phyloP scores from a whole-genome alignment of 64 coral and sea anemone genomes.

The Stichodactyla mertensii region DNA sequence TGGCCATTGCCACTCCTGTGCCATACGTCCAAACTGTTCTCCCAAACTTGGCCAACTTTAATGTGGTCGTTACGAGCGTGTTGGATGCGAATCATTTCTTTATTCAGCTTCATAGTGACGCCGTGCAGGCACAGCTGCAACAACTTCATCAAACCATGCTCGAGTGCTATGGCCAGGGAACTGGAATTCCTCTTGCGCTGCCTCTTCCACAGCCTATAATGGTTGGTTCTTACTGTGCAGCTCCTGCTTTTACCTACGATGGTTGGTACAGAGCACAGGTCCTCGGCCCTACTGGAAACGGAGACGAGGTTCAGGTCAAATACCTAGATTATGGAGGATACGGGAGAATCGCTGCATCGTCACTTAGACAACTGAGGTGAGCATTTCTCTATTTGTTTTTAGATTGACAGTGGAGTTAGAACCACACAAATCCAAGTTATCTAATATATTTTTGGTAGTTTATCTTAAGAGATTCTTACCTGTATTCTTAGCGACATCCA shows the following conservation, averaged over 20 bases:
- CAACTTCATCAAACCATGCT: slow-evolving; percentile 92
- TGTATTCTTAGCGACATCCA: too few species aligned
- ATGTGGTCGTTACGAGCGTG: slow-evolving; percentile 87
- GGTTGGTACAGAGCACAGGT: slow-evolving; percentile 90
- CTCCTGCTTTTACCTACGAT: slow-evolving; percentile 70
- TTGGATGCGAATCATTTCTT: slow-evolving; percentile 85
- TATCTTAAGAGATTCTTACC: too few species aligned
- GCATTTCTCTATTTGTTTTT: background rate
- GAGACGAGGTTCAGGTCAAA: slow-evolving; percentile 85
- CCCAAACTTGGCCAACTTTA: slow-evolving; percentile 64
- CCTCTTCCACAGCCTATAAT: slow-evolving; percentile 70
- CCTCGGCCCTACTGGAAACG: slow-evolving; percentile 60
- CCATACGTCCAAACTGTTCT: slow-evolving; percentile 60
- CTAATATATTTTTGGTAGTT: background rate
- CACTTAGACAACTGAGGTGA: slow-evolving; percentile 80
- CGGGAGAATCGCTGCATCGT: slow-evolving; percentile 38
- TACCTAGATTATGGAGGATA: slow-evolving; percentile 96
- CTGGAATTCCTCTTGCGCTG: slow-evolving; percentile 23
- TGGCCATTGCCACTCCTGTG: slow-evolving; percentile 1
- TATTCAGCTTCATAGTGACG: slow-evolving; percentile 72
- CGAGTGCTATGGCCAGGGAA: slow-evolving; percentile 74
- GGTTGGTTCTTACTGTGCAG: slow-evolving; percentile 66
- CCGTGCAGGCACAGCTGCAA: slow-evolving; percentile 59
- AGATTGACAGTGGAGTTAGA: background rate
- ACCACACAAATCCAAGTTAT: background rate